phyloP scores from a whole-genome alignment of 2,113 vertebrate genomes.

The Crocuta crocuta region DNA sequence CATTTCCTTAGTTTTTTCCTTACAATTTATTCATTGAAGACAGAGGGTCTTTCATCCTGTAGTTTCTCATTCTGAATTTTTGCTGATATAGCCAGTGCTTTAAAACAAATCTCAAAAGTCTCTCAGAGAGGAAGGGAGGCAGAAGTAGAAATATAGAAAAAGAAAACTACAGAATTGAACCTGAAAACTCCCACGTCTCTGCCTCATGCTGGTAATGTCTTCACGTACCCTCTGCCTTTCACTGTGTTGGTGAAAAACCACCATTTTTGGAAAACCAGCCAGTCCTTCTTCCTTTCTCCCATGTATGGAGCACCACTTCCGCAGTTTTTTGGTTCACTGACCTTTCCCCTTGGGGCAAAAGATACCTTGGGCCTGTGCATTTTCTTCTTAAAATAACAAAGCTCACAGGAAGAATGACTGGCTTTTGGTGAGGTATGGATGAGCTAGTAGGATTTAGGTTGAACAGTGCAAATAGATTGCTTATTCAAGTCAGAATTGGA shows the following conservation, averaged over 20 bases:
- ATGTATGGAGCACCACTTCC: background rate
- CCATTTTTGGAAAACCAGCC: background rate
- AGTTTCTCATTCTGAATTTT: slow-evolving; percentile 40
- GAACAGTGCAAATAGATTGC: background rate
- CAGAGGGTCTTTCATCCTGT: background rate
- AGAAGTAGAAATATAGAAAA: background rate
- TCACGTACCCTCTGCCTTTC: background rate
- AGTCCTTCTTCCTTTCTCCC: background rate
- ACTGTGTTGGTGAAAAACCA: background rate
- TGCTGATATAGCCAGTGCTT: background rate
- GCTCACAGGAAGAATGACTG: background rate
- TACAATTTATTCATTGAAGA: slow-evolving; percentile 6
- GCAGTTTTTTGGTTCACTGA: background rate
- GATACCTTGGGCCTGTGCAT: background rate
- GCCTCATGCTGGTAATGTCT: background rate
- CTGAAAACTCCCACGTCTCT: background rate
- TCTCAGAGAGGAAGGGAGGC: background rate
- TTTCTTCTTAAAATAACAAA: background rate
- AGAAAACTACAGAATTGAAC: background rate
- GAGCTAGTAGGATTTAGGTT: slow-evolving; percentile 14
- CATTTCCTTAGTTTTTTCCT: background rate
- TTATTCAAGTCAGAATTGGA: slow-evolving; percentile 34
- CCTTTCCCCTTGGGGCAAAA: background rate
- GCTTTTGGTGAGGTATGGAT: background rate
- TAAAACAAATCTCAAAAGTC: slow-evolving; percentile 42